Evolutionary conservation across 2,797 vertebrate genomes (phyloP).

Genomic region (Cossypha polioptera): DNA sequence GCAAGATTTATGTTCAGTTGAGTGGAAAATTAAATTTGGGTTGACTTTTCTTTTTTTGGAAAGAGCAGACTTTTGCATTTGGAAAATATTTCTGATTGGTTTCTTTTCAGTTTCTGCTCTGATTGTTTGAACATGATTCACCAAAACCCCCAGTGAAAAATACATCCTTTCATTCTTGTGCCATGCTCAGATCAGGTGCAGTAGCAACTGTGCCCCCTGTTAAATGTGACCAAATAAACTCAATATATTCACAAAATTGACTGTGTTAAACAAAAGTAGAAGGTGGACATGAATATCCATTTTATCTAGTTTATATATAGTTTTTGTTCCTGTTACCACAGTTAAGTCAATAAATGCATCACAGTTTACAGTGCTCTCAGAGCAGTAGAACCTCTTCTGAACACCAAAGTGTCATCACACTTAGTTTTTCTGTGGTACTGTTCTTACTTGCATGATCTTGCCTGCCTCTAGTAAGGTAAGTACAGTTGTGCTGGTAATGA

Average conservation of each 20-base stretch:
- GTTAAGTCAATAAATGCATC: not conserved
- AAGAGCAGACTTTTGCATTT: not conserved
- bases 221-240: not conserved
- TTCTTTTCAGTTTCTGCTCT: not conserved
- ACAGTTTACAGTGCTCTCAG: not conserved
- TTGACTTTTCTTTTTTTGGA: not conserved
- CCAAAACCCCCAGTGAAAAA: not conserved
- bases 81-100: not conserved
- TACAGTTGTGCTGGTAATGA: not conserved
- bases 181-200: not conserved
- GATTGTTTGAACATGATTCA: not conserved
- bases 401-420: not conserved
- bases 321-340: not conserved
- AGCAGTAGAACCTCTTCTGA: not conserved
- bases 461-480: slow-evolving; percentile 32
- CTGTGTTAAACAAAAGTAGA: not conserved
- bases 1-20: not conserved
- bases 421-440: not conserved
- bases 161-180: not conserved
- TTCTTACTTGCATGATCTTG: not conserved
- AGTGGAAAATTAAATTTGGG: not conserved
- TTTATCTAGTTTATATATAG: not conserved
- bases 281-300: not conserved
- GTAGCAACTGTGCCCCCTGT: not conserved
- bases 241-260: not conserved